These are phyloP conservation scores for Corella eumyota DNA, from an alignment of 23 tunicate species.

Conservation along the genomic window DNA sequence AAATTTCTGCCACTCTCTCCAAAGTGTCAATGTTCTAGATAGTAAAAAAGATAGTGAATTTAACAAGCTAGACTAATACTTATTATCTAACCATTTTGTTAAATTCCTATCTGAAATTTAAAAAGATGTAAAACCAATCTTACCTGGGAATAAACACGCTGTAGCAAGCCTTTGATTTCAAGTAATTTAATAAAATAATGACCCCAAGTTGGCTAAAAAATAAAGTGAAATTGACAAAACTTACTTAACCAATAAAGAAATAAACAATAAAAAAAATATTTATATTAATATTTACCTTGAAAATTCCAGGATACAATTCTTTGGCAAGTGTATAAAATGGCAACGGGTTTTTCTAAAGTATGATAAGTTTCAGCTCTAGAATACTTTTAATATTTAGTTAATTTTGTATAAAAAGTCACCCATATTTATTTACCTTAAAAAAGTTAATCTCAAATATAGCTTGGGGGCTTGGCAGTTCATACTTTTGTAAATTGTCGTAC, in stretches of 20 bases:
- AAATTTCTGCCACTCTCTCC: slow-evolving; percentile 63
- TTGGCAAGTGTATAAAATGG: slow-evolving; percentile 79
- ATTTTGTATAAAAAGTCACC: no score
- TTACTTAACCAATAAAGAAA: no score
- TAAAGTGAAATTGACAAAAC: no score
- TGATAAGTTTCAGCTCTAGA: no score
- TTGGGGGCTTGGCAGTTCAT: slow-evolving; percentile 58
- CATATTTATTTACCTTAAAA: slow-evolving; percentile 27
- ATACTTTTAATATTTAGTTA: no score
- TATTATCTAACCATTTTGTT: background rate
- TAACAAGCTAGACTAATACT: background rate
- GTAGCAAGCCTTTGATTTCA: slow-evolving; percentile 43
- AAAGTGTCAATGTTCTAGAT: slow-evolving; percentile 72
- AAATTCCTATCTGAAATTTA: no score
- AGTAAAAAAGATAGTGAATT: background rate
- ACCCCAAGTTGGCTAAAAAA: slow-evolving; percentile 49
- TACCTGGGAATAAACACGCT: slow-evolving; percentile 72
- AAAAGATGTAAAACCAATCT: slow-evolving; percentile 1
- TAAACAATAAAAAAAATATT: no score
- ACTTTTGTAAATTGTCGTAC: slow-evolving; percentile 71
- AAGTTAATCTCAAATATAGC: slow-evolving; percentile 68
- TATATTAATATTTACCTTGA: slow-evolving; percentile 36
- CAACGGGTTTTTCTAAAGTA: slow-evolving; percentile 66
- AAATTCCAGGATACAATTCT: slow-evolving; percentile 73
- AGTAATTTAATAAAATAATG: slow-evolving; percentile 74